Percentiles rank a stretch among this genome's conserved stretches.
These are phyloP conservation scores for Caenorhabditis sp. DNA, from an alignment of 2,888 invertebrate species.

Conservation along the genomic window DNA sequence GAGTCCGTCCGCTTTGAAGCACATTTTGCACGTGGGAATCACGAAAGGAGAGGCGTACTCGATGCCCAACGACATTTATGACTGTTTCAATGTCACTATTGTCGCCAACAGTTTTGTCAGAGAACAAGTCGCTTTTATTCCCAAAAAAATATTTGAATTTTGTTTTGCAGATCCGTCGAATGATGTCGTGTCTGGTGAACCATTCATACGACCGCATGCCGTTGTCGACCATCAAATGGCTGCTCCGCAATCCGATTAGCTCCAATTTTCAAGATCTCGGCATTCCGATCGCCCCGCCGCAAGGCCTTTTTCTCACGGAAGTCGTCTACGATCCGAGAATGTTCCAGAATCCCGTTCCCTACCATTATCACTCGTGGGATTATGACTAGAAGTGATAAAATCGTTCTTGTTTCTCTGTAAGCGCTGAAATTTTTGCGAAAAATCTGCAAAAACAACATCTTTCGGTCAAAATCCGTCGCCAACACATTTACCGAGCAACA, in stretches of 20 bases:
- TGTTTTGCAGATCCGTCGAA: conserved; percentile 69
- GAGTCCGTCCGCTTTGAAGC: conserved; percentile 57
- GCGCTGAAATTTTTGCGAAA: conserved; percentile 1
- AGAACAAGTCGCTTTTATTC: conserved; percentile 64
- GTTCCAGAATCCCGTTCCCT: conserved; percentile 68
- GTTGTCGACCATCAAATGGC: conserved; percentile 58
- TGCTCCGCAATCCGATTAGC: conserved; percentile 67
- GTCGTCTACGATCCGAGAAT: conserved; percentile 69
- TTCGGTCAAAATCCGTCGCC: too few species aligned
- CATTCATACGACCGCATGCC: conserved; percentile 61
- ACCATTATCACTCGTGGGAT: conserved; percentile 68
- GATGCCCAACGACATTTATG: conserved; percentile 66
- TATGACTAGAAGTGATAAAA: conserved; percentile 35
- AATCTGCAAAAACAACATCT: background rate
- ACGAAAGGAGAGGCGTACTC: conserved; percentile 61
- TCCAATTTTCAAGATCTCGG: conserved; percentile 63
- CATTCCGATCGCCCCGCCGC: conserved; percentile 67
- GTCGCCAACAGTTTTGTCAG: conserved; percentile 69
- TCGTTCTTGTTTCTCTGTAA: background rate
- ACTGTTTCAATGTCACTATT: conserved; percentile 72
- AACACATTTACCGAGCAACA: too few species aligned
- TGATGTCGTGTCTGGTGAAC: conserved; percentile 70
- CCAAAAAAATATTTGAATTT: background rate
- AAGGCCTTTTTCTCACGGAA: conserved; percentile 71
- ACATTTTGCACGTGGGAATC: conserved; percentile 59